Evolutionary conservation across 1,140 invertebrate species (phyloP).

Genomic region (Drosophila malerkotliana): DNA sequence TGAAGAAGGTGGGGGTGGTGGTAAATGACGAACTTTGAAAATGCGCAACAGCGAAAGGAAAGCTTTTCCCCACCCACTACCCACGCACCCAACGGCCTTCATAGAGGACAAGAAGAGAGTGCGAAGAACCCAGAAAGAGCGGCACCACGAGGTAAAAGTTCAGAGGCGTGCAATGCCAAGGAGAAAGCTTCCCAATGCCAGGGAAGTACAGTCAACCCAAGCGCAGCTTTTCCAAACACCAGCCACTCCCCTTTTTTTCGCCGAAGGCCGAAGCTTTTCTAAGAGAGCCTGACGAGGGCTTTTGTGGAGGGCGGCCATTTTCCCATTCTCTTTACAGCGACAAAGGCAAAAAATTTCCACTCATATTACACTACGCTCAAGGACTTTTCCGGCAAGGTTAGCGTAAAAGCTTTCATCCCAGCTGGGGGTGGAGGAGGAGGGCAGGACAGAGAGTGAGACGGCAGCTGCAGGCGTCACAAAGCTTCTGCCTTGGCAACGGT

Average conservation of each 20-base stretch:
- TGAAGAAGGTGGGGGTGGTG: neutral
- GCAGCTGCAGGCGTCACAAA: conserved; percentile 17
- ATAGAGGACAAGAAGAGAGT: conserved; percentile 22
- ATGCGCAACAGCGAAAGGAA: conserved; percentile 68
- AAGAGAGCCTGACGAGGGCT: conserved; percentile 15
- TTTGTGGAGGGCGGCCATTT: conserved; percentile 3
- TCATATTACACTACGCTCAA: conserved; percentile 60
- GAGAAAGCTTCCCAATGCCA: conserved; percentile 72
- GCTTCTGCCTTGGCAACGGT: conserved; percentile 67
- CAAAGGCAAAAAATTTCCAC: conserved; percentile 54
- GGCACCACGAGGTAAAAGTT: conserved; percentile 46
- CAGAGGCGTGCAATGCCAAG: conserved; percentile 79
- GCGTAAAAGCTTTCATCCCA: conserved; percentile 56
- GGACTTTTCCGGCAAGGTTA: conserved; percentile 68
- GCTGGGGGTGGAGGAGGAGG: neutral
- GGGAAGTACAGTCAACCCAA: conserved; percentile 75
- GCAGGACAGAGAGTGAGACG: conserved; percentile 4
- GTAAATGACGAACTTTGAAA: conserved; percentile 68
- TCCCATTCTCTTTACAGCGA: neutral
- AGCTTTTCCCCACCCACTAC: conserved; percentile 37
- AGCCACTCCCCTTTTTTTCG: conserved; percentile 25
- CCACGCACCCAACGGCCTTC: conserved; percentile 48
- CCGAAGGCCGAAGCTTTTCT: neutral
- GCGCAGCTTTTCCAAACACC: conserved; percentile 33
- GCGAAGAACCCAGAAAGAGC: conserved; percentile 11